These are phyloP conservation scores for Rafetus swinhoei DNA, from an alignment of 2,113 vertebrate species.

Conservation along the genomic window DNA sequence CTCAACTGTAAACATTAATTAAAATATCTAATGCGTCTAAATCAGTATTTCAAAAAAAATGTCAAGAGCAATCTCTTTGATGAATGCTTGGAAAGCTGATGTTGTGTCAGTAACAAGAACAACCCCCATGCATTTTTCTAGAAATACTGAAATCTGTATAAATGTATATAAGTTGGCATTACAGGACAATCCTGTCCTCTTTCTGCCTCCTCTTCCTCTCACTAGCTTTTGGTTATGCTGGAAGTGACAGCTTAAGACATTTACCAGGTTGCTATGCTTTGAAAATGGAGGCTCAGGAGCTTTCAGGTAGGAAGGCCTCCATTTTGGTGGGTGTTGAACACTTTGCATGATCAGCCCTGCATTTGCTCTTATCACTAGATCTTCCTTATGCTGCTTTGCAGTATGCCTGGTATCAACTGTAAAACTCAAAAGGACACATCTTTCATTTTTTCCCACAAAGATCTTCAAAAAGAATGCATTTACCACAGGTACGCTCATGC, in stretches of 20 bases:
- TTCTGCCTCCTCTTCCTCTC: not conserved
- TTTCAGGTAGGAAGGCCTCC: not conserved
- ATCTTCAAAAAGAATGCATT: not conserved
- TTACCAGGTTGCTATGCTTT: not conserved
- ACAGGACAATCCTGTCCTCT: not conserved
- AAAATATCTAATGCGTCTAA: constrained; percentile 23
- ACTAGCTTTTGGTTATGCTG: not conserved
- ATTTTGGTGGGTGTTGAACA: not conserved
- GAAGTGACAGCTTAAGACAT: not conserved
- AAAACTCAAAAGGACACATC: not conserved
- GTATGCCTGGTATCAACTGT: not conserved
- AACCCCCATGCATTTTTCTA: not conserved
- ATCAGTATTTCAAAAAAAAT: not conserved
- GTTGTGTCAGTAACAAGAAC: not conserved
- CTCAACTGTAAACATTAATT: constrained; percentile 2
- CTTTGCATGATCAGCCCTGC: not conserved
- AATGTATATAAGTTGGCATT: not conserved
- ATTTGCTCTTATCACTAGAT: not conserved
- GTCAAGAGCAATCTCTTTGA: not conserved
- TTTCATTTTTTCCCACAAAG: not conserved
- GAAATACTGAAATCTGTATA: not conserved
- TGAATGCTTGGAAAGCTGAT: not conserved
- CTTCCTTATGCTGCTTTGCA: not conserved
- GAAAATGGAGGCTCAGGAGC: not conserved
- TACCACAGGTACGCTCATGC: accelerated